Evolutionary conservation across 2,888 invertebrate species (phyloP).

Genomic region (Caenorhabditis sp.): DNA sequence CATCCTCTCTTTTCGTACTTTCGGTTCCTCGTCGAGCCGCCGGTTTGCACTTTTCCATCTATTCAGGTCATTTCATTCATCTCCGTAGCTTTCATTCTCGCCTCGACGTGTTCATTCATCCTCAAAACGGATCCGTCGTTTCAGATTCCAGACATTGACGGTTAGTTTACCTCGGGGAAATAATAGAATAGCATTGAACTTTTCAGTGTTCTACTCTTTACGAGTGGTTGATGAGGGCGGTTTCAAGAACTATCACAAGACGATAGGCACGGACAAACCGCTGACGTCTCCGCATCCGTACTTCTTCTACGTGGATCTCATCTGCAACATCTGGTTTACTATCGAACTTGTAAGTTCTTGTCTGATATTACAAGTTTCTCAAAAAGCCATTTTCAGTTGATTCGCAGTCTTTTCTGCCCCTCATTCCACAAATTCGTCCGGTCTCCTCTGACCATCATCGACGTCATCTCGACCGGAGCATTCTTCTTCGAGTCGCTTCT

Average conservation of each 20-base stretch:
- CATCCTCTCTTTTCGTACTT: constrained; percentile 1
- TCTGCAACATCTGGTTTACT: constrained; percentile 96
- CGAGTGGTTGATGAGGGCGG: constrained; percentile 58
- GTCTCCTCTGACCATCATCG: constrained; percentile 96
- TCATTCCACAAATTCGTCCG: constrained; percentile 87
- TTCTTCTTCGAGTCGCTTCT: constrained; percentile 91
- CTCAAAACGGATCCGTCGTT: constrained; percentile 96
- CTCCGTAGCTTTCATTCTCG: constrained; percentile 95
- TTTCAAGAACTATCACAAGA: constrained; percentile 50
- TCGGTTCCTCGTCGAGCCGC: neutral
- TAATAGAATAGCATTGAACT: no score
- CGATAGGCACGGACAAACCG: constrained; percentile 68
- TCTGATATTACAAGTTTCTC: neutral
- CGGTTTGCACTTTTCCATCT: neutral
- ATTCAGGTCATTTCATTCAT: constrained; percentile 91
- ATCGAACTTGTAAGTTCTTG: constrained; percentile 85
- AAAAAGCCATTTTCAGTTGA: constrained; percentile 66
- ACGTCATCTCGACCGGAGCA: constrained; percentile 97
- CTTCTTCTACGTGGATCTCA: constrained; percentile 92
- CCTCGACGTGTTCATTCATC: constrained; percentile 94
- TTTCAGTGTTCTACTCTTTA: constrained; percentile 60
- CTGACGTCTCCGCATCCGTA: constrained; percentile 80
- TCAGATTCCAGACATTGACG: constrained; percentile 85
- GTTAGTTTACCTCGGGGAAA: constrained; percentile 56
- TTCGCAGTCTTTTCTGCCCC: constrained; percentile 86